phyloP scores from a whole-genome alignment of 2,797 vertebrate species.

The Spheniscus humboldti region DNA sequence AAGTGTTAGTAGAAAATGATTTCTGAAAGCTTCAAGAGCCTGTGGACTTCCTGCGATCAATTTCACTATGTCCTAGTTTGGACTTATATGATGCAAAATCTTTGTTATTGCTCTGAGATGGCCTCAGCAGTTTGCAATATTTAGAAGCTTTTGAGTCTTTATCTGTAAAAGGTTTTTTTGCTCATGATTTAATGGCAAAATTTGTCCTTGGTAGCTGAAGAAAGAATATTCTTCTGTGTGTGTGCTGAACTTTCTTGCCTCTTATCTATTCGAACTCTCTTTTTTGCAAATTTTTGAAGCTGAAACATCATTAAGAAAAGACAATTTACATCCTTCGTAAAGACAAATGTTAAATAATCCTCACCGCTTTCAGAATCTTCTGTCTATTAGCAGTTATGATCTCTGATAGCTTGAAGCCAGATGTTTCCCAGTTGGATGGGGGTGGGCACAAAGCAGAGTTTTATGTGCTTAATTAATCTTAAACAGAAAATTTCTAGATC shows the following conservation, averaged over 20 bases:
- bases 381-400: constrained; percentile 39
- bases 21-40: constrained; percentile 28
- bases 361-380: constrained; percentile 17
- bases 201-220: constrained; percentile 15
- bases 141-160: neutral
- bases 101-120: neutral
- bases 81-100: neutral
- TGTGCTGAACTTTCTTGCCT: constrained; percentile 1
- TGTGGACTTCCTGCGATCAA: neutral
- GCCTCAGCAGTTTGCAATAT: neutral
- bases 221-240: neutral
- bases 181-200: neutral
- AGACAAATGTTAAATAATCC: constrained; percentile 58
- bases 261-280: neutral
- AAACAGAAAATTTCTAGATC: neutral
- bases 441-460: constrained; percentile 22
- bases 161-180: neutral
- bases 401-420: constrained; percentile 51
- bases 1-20: neutral
- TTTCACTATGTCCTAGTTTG: neutral
- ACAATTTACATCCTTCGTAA: constrained; percentile 30
- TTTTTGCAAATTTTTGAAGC: constrained; percentile 25
- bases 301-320: constrained; percentile 45
- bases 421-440: constrained; percentile 61
- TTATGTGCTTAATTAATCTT: constrained; percentile 63